Conservation (phyloP, 2,888 invertebrate genomes). For the Endomychus coccineus region DNA sequence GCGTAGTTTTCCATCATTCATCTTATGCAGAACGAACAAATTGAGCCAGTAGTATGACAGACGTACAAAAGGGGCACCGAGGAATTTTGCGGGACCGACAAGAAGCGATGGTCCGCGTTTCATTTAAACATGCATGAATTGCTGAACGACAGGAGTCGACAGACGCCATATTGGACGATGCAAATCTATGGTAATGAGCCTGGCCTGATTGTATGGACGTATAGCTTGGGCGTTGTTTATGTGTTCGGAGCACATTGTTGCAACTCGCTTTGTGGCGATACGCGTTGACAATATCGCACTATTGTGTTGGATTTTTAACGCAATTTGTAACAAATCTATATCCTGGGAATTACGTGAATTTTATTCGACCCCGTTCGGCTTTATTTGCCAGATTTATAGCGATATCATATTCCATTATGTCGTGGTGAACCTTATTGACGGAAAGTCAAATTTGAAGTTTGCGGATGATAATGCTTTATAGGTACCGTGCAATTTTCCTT, state of each 20-base stretch:
- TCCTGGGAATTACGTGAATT: slow-evolving; percentile 2
- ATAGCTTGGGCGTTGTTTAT: slow-evolving; percentile 26
- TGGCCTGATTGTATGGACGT: slow-evolving; percentile 31
- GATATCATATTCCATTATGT: too few species aligned
- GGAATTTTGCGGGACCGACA: too few species aligned
- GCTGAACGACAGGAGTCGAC: slow-evolving; percentile 29
- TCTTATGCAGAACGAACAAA: too few species aligned
- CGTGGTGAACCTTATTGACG: too few species aligned
- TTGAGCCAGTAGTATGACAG: too few species aligned
- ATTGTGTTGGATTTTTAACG: slow-evolving; percentile 11
- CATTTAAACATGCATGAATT: slow-evolving; percentile 34
- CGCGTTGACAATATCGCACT: slow-evolving; percentile 8
- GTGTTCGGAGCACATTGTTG: slow-evolving; percentile 8
- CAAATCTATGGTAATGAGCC: slow-evolving; percentile 40
- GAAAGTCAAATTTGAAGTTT: too few species aligned
- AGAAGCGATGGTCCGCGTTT: slow-evolving; percentile 22
- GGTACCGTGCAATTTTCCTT: too few species aligned
- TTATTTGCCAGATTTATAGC: too few species aligned
- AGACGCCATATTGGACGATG: slow-evolving; percentile 36
- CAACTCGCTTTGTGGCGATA: not conserved
- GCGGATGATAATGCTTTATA: too few species aligned
- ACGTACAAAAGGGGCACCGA: too few species aligned
- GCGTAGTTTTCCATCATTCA: too few species aligned
- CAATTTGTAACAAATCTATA: slow-evolving; percentile 12
- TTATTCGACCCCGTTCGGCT: slow-evolving; percentile 6